A percentile compares a stretch with the other conserved stretches of the same genome.
phyloP scores from a whole-genome alignment of 2,888 invertebrate species.

The Dasysyrphus tricinctus region DNA sequence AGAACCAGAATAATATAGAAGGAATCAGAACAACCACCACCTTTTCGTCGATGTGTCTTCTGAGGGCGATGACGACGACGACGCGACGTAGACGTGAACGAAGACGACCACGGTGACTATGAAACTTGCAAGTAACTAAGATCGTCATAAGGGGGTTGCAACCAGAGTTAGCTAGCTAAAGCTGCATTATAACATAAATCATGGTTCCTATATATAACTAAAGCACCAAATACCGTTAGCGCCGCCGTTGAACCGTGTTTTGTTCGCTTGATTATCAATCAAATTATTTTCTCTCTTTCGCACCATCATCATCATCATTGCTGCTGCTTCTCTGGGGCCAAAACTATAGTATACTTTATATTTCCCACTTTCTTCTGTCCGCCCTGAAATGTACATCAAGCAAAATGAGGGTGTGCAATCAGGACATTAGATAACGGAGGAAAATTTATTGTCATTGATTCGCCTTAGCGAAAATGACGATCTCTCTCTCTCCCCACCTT shows the following conservation, averaged over 20 bases:
- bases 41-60: constrained; percentile 72
- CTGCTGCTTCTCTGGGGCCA: background rate
- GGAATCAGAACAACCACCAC: constrained; percentile 70
- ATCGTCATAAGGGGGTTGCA: constrained; percentile 9
- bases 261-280: constrained; percentile 75
- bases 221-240: constrained; percentile 34
- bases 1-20: constrained; percentile 34
- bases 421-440: constrained; percentile 74
- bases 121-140: background rate
- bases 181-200: constrained; percentile 73
- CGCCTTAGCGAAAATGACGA: constrained; percentile 68
- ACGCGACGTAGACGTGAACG: background rate
- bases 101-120: constrained; percentile 4
- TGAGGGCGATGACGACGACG: constrained; percentile 27
- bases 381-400: constrained; percentile 70
- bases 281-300: constrained; percentile 74
- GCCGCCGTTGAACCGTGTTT: constrained; percentile 60
- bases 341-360: constrained; percentile 16
- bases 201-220: constrained; percentile 59
- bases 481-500: constrained; percentile 57
- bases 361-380: constrained; percentile 25
- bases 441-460: constrained; percentile 76
- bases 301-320: constrained; percentile 52
- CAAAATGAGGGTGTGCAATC: constrained; percentile 76
- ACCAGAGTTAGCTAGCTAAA: constrained; percentile 34